Base-by-base conservation (phyloP, 2,888 invertebrate species). In the Meliscaeva auricollis region DNA sequence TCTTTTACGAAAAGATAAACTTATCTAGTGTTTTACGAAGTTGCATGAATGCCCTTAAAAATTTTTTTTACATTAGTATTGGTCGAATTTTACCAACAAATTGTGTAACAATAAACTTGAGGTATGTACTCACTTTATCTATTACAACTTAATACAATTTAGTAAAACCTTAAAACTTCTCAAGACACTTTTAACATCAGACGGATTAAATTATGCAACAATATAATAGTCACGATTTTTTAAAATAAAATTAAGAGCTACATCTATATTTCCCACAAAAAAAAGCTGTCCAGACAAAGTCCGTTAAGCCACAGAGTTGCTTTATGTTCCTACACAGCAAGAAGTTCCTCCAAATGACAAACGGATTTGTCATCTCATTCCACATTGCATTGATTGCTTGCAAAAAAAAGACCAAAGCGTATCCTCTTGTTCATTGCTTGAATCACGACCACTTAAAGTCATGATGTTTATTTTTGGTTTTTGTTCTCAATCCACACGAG, bases 381-480 rank as follows among this genome's bases (percentile, higher is more conserved):
- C 17, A 15, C 15, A 54, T n/a, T 30, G 30, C 26, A 26, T 38
- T 3, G 35, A 56, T 13, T 32, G 5, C 9, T 32, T n/a, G n/a
- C n/a, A n/a, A n/a, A n/a, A n/a, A n/a, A n/a, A n/a, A n/a, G n/a
- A n/a, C n/a, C n/a, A 9, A 30, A 17, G 5, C 17, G 3, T 56
- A 32, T 56, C 35, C 56, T 56, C 56, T 35, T 35, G 20, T 20
- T 20, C 13, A 13, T 32, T 58, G 38, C 35, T 58, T 38, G 7
- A 38, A 38, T 58, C 58, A 58, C 58, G 58, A 58, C n/a, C 20
- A 38, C 58, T 38, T 13, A 38, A 38, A 38, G 20, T 58, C 58
- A 58, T 58, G 58, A 58, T 38, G 58, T 38, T 58, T 58, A 38
- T 38, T 58, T 58, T 58, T 38, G 58, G 13, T 58, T 20, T 35